Base-by-base conservation (phyloP, 2,888 invertebrate genomes). In the Carcina quercana region DNA sequence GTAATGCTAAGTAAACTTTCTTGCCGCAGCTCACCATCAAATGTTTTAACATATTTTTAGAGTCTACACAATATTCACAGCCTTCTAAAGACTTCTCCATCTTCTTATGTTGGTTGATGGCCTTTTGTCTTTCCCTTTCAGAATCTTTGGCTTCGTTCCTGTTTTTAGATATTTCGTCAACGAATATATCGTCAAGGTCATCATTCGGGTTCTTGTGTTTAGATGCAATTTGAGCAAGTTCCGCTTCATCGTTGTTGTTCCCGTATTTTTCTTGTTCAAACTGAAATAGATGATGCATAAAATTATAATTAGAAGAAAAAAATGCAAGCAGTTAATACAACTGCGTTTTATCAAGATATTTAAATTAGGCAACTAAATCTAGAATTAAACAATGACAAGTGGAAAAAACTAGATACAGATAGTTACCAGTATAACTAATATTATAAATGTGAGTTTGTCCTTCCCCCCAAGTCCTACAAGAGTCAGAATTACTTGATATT, bases 161-260 rank as follows among this genome's bases (percentile, higher is more conserved):
- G 42, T 87, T 88, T 35, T 86, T 87, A 15, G 91, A 87, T 43
- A 94, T 93, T 50, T 89, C 89, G 59, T 92, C 92, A 15, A 92
- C 87, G 59, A 96, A 95, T 46, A 94, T 87, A 50, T 96, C 96
- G 63, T 95, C 96, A 50, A 95, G 78, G 56, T 95, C 93, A 56
- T 91, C 90, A 63, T 88, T 89, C 28, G 86, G 86, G 54, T 86
- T 86, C 51, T 86, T 87, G 40, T 87, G 76, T 60, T 88, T 89
- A 7, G 90, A 87, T 32, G 91, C 88, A 46, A 94, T 84, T 63
- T 91, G 89, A 3, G 91, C 87, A 62, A 96, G 92, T 66, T 94
- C 88, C 28, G 88, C 88, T 59, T 97, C 92, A 53, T 94, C 89
- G 53, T 96, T 92, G 5, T 90, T 90, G 7, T 91, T 90, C 15